These are phyloP conservation scores for Chloroclysta siterata DNA, from an alignment of 2,888 invertebrate genomes.

Conservation along the genomic window DNA sequence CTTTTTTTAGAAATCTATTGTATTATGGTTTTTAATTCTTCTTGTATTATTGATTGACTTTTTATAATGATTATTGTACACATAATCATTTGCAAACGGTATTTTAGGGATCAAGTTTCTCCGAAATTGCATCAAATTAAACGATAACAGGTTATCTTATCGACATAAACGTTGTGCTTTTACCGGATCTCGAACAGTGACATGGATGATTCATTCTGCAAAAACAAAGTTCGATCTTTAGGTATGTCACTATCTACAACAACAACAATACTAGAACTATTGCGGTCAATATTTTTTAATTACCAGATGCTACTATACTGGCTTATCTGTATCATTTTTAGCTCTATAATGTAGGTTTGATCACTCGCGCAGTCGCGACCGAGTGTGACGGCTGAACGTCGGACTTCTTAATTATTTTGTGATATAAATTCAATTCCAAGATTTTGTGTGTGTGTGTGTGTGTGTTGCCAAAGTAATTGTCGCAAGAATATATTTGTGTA, in stretches of 20 bases:
- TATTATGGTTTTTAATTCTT: too few relatives aligned
- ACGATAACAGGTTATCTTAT: conserved; percentile 4
- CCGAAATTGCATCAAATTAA: not conserved
- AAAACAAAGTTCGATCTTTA: not conserved
- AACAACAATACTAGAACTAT: not conserved
- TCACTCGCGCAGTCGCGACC: not conserved
- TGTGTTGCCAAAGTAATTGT: too few relatives aligned
- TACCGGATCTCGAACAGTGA: not conserved
- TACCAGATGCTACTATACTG: not conserved
- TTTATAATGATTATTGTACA: too few relatives aligned
- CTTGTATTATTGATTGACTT: too few relatives aligned
- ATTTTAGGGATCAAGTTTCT: not conserved
- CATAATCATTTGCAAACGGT: not conserved
- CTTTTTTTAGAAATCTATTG: too few relatives aligned
- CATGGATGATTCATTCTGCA: conserved; percentile 2
- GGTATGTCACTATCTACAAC: conserved; percentile 1
- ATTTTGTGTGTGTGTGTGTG: too few relatives aligned
- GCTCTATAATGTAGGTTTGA: not conserved
- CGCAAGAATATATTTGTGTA: too few relatives aligned
- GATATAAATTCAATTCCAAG: too few relatives aligned
- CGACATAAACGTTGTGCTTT: not conserved
- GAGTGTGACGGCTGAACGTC: not conserved
- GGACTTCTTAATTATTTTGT: too few relatives aligned
- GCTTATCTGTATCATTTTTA: not conserved
- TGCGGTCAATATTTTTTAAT: not conserved